These are phyloP conservation scores for Lordiphosa clarofinis DNA, from an alignment of 1,140 invertebrate species.

Conservation along the genomic window DNA sequence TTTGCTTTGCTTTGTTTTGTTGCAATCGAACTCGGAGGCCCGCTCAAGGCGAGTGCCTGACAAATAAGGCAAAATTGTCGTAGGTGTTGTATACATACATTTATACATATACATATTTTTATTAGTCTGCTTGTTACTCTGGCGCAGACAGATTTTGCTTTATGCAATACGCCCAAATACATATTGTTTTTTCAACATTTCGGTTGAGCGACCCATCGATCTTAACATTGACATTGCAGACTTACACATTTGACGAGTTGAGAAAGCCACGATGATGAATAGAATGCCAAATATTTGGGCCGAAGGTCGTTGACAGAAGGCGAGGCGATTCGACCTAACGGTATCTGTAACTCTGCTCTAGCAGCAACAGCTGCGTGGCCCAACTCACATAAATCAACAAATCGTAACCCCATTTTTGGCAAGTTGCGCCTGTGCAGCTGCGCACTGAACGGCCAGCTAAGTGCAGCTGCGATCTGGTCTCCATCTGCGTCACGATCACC, in stretches of 20 bases:
- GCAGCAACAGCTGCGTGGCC: slow-evolving; percentile 8
- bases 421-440: slow-evolving; percentile 8
- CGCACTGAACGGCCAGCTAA: slow-evolving; percentile 8
- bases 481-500: slow-evolving; percentile 19
- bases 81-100: slow-evolving; percentile 55
- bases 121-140: slow-evolving; percentile 31
- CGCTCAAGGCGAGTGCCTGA: slow-evolving; percentile 53
- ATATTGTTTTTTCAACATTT: background rate
- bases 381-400: background rate
- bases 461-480: slow-evolving; percentile 25
- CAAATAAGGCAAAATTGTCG: slow-evolving; percentile 68
- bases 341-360: slow-evolving; percentile 8
- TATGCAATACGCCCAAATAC: slow-evolving; percentile 39
- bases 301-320: slow-evolving; percentile 66
- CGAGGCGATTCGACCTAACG: slow-evolving; percentile 20
- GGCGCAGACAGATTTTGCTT: slow-evolving; percentile 11
- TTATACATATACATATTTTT: slow-evolving; percentile 26
- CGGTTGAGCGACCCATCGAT: slow-evolving; percentile 1
- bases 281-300: slow-evolving; percentile 38
- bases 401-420: slow-evolving; percentile 35
- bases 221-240: slow-evolving; percentile 29
- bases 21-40: slow-evolving; percentile 32
- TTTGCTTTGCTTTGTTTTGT: slow-evolving; percentile 5
- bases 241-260: slow-evolving; percentile 7
- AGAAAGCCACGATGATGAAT: slow-evolving; percentile 6